A percentile compares a stretch with the other conserved stretches of the same genome.
phyloP scores from a whole-genome alignment of 2,888 invertebrate species.

The Dasypolia templi region DNA sequence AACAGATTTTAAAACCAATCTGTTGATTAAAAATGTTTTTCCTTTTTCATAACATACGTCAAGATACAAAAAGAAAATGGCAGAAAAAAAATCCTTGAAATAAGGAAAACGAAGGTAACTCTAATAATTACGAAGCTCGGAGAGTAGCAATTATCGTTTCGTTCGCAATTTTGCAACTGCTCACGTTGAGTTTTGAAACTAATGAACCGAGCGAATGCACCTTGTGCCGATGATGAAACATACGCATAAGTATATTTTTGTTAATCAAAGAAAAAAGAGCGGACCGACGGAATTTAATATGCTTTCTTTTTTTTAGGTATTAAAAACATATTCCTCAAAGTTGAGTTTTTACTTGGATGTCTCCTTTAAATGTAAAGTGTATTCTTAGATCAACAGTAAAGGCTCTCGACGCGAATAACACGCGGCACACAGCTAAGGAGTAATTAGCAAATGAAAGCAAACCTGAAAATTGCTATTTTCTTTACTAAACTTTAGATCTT shows the following conservation, averaged over 20 bases:
- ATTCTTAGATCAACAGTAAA: not conserved
- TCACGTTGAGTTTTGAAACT: slow-evolving; percentile 48
- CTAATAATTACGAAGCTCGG: slow-evolving; percentile 19
- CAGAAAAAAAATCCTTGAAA: slow-evolving; percentile 1
- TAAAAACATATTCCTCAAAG: not conserved
- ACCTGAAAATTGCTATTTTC: not conserved
- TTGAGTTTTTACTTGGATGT: not conserved
- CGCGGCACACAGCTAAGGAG: slow-evolving; percentile 6
- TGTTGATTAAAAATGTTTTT: slow-evolving; percentile 11
- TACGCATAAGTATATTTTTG: slow-evolving; percentile 39
- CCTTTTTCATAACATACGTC: slow-evolving; percentile 3
- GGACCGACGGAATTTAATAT: not conserved
- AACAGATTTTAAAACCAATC: slow-evolving; percentile 4
- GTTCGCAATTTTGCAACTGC: slow-evolving; percentile 47
- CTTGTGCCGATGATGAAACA: slow-evolving; percentile 28
- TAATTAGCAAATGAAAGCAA: not conserved
- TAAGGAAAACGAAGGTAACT: slow-evolving; percentile 17
- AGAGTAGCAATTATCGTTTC: slow-evolving; percentile 39
- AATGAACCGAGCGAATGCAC: slow-evolving; percentile 42
- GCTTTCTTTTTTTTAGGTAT: not conserved
- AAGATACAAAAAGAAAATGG: slow-evolving; percentile 4
- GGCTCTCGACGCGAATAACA: no score
- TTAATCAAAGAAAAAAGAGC: slow-evolving; percentile 39
- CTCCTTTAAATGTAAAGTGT: not conserved
- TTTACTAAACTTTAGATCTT: not conserved